Percentiles rank a stretch among this genome's conserved stretches.
phyloP scores from a whole-genome alignment of 2,888 invertebrate species.

The Chloromyia formosa region DNA sequence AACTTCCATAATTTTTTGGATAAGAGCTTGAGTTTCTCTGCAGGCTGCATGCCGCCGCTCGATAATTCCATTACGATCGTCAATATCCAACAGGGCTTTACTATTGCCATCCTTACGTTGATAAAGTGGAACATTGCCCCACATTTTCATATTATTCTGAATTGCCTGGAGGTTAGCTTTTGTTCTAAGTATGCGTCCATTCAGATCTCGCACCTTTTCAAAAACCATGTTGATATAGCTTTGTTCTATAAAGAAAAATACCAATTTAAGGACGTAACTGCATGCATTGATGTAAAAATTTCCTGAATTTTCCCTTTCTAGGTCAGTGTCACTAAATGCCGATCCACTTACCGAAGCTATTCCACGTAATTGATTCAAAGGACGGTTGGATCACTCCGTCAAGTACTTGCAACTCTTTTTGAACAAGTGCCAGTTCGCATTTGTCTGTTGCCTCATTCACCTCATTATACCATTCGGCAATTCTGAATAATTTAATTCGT shows the following conservation, averaged over 20 bases:
- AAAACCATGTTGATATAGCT: conserved; percentile 77
- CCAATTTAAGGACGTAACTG: conserved; percentile 14
- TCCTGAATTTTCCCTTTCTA: background rate
- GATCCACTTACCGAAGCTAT: conserved; percentile 73
- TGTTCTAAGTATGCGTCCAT: conserved; percentile 73
- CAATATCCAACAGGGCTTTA: conserved; percentile 67
- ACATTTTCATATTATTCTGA: conserved; percentile 69
- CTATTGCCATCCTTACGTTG: conserved; percentile 75
- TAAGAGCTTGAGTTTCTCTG: conserved; percentile 67
- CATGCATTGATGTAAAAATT: background rate
- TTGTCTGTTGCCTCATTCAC: conserved; percentile 76
- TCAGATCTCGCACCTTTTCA: conserved; percentile 74
- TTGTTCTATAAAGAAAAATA: conserved; percentile 64
- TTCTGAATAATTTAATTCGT: conserved; percentile 68
- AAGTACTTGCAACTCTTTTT: conserved; percentile 78
- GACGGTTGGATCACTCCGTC: conserved; percentile 76
- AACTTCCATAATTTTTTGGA: conserved; percentile 68
- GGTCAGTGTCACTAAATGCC: too few relatives aligned
- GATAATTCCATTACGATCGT: conserved; percentile 55
- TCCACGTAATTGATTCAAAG: conserved; percentile 78
- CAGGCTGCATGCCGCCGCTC: conserved; percentile 61
- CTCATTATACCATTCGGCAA: conserved; percentile 85
- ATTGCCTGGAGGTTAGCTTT: conserved; percentile 73
- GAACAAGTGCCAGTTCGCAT: conserved; percentile 81
- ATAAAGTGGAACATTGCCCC: conserved; percentile 80